Percentiles rank a stretch among this genome's conserved stretches.
Evolutionary conservation across 2,797 vertebrate genomes (phyloP).

Genomic region (Champsocephalus esox): DNA sequence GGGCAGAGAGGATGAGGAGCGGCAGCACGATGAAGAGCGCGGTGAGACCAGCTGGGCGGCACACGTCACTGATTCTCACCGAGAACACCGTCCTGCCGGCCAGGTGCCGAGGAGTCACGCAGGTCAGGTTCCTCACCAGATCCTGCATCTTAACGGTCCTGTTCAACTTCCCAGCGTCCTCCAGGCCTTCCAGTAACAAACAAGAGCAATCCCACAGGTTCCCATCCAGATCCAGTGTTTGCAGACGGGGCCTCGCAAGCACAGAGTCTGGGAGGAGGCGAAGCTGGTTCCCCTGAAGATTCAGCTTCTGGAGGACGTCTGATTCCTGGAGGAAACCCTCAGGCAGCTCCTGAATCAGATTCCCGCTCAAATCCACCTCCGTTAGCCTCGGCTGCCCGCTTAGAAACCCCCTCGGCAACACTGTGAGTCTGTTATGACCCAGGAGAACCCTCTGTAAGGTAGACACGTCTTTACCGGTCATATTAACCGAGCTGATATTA

Average conservation of each 20-base stretch:
- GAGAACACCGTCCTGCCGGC: constrained; percentile 68
- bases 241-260: constrained; percentile 79
- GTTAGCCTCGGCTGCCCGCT: constrained; percentile 77
- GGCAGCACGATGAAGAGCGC: constrained; percentile 90
- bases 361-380: constrained; percentile 86
- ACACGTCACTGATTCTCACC: constrained; percentile 76
- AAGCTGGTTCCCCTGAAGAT: constrained; percentile 85
- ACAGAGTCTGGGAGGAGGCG: constrained; percentile 78
- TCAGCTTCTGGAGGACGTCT: constrained; percentile 77
- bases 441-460: constrained; percentile 83
- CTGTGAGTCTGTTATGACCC: constrained; percentile 82
- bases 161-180: constrained; percentile 48
- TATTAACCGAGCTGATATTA: constrained; percentile 79
- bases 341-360: constrained; percentile 85
- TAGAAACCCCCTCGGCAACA: constrained; percentile 86
- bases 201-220: constrained; percentile 92
- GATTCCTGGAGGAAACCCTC: constrained; percentile 85
- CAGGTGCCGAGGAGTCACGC: constrained; percentile 78
- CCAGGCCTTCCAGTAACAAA: constrained; percentile 78
- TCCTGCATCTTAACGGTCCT: constrained; percentile 58
- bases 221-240: constrained; percentile 82
- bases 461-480: constrained; percentile 7
- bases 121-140: constrained; percentile 80
- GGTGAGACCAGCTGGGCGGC: constrained; percentile 82
- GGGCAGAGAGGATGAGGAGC: constrained; percentile 77